phyloP scores from a whole-genome alignment of 2,113 vertebrate genomes.

The Thamnophis sirtalis region DNA sequence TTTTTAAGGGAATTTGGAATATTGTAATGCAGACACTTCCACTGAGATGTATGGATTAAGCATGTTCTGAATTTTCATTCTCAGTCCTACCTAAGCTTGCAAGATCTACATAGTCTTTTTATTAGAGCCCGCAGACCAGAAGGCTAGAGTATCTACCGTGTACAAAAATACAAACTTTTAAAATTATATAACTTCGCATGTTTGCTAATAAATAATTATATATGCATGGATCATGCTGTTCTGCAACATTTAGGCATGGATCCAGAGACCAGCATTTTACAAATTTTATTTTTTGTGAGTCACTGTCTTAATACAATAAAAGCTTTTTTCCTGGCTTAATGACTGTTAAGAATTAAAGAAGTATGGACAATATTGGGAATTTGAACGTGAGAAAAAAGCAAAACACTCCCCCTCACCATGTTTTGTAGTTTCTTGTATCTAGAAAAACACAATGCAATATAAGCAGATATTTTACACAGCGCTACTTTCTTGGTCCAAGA shows the following conservation, averaged over 20 bases:
- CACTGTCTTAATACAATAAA: background rate
- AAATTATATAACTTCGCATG: background rate
- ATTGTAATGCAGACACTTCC: background rate
- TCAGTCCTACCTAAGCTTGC: background rate
- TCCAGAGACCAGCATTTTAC: background rate
- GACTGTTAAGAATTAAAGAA: background rate
- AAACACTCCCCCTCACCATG: fast-evolving
- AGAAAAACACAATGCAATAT: background rate
- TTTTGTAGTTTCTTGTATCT: background rate
- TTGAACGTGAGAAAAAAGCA: background rate
- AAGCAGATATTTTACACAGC: background rate
- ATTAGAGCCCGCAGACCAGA: background rate
- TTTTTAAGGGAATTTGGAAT: background rate
- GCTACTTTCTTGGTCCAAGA: background rate
- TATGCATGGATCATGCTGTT: background rate
- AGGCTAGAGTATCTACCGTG: background rate
- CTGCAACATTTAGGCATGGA: background rate
- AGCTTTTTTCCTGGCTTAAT: background rate
- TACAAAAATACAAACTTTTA: background rate
- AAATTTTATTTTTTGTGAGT: background rate
- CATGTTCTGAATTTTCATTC: background rate
- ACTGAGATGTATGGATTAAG: background rate
- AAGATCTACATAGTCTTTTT: background rate
- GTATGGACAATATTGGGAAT: background rate
- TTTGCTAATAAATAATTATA: background rate